These are phyloP conservation scores for Procavia capensis DNA, from an alignment of 2,113 vertebrate genomes.

Conservation along the genomic window DNA sequence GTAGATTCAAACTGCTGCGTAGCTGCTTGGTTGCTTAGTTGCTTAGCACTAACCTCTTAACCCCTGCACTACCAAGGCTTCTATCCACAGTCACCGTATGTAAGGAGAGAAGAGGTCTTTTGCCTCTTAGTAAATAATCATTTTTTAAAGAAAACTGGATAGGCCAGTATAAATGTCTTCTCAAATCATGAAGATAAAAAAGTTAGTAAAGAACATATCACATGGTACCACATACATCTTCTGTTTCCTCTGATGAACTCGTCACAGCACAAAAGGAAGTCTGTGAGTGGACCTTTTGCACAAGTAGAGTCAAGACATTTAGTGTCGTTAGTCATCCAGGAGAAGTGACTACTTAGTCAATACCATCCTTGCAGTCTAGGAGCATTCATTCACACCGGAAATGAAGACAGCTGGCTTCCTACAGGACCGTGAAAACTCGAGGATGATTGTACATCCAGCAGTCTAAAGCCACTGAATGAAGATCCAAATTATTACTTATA, in stretches of 20 bases:
- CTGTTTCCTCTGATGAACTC: background rate
- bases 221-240: background rate
- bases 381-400: background rate
- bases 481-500: background rate
- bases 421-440: background rate
- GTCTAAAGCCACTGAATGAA: background rate
- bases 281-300: background rate
- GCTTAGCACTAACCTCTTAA: too few species aligned
- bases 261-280: background rate
- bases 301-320: background rate
- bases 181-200: background rate
- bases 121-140: background rate
- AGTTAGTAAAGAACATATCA: background rate
- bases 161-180: background rate
- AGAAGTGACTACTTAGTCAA: background rate
- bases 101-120: background rate
- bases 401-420: background rate
- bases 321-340: too few species aligned
- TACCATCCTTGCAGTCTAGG: background rate
- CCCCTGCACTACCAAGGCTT: too few species aligned
- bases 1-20: too few species aligned
- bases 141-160: slow-evolving; percentile 20
- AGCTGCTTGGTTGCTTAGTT: too few species aligned
- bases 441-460: background rate
- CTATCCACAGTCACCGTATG: background rate